Evolutionary conservation across 2,888 invertebrate genomes (phyloP).

Genomic region (Oxytorus armatus): DNA sequence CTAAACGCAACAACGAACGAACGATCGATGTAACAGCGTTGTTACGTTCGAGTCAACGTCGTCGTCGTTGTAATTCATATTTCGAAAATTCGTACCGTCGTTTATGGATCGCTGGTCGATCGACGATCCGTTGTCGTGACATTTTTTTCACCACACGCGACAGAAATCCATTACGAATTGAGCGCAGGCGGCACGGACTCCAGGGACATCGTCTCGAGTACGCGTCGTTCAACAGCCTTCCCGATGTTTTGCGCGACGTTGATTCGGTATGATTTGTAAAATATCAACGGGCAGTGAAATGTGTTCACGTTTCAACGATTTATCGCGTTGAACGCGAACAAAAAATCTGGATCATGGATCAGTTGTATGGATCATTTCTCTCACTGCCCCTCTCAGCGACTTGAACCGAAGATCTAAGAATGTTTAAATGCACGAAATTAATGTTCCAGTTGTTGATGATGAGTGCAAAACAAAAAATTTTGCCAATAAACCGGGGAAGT

Average conservation of each 20-base stretch:
- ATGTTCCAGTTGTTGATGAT: constrained; percentile 19
- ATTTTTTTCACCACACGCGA: constrained; percentile 11
- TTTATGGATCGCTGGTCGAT: constrained; percentile 48
- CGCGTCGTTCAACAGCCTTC: constrained; percentile 62
- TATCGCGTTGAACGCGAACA: constrained; percentile 24
- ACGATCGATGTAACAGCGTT: constrained; percentile 9
- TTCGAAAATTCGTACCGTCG: constrained; percentile 28
- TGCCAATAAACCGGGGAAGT: background rate
- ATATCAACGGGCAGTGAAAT: constrained; percentile 4
- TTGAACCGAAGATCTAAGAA: background rate
- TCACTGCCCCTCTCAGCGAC: constrained; percentile 41
- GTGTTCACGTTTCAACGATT: background rate
- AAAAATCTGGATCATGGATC: too few species aligned
- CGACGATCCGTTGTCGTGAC: constrained; percentile 37
- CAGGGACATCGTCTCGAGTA: constrained; percentile 41
- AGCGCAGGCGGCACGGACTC: constrained; percentile 20
- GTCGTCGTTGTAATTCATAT: constrained; percentile 36
- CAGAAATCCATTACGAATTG: background rate
- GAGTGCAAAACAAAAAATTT: background rate
- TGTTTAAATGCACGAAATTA: background rate
- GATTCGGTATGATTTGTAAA: constrained; percentile 59
- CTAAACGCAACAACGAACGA: constrained; percentile 19
- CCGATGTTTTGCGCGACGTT: constrained; percentile 67
- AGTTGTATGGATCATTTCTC: background rate
- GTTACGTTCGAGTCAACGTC: constrained; percentile 3